Percentiles rank a stretch among this genome's conserved stretches.
These are phyloP conservation scores for Enteromius afrohamiltoni DNA, from an alignment of 2,797 vertebrate genomes.

Conservation along the genomic window DNA sequence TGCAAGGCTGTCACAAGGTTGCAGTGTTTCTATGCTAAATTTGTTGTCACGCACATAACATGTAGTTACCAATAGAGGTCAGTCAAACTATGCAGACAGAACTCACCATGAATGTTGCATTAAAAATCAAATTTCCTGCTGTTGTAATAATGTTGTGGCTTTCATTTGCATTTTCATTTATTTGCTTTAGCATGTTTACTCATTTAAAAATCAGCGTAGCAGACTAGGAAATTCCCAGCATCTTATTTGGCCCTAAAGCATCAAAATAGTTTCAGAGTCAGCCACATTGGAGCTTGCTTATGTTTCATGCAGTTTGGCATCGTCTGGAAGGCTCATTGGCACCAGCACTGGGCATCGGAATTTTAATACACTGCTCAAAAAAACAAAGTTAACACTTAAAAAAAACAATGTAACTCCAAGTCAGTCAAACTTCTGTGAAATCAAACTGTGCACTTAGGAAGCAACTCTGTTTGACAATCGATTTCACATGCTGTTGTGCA, in stretches of 20 bases:
- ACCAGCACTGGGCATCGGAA: not conserved
- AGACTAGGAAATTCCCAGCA: slow-evolving; percentile 23
- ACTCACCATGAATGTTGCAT: not conserved
- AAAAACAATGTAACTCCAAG: no score
- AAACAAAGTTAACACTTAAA: no score
- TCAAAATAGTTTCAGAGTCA: slow-evolving; percentile 2
- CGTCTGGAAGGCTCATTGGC: slow-evolving; percentile 22
- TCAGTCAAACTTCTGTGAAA: no score
- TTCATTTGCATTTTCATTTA: not conserved
- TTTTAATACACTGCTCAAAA: slow-evolving; percentile 4
- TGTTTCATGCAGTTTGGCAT: slow-evolving; percentile 31
- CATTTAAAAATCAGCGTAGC: slow-evolving; percentile 26
- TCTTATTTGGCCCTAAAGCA: slow-evolving; percentile 17
- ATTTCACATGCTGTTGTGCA: no score
- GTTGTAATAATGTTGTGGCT: not conserved
- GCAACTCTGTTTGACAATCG: no score
- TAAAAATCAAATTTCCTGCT: not conserved
- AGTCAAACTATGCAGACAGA: slow-evolving; percentile 61
- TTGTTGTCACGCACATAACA: not conserved
- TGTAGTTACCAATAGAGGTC: slow-evolving; percentile 71
- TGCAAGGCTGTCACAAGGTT: not conserved
- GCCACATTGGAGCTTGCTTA: slow-evolving; percentile 18
- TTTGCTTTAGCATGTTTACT: slow-evolving; percentile 27
- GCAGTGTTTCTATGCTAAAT: slow-evolving; percentile 3
- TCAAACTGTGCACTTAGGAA: no score